Percentiles rank a stretch among this genome's conserved stretches.
phyloP scores from a whole-genome alignment of 1,140 invertebrate genomes.

The Dendroctonus valens region DNA sequence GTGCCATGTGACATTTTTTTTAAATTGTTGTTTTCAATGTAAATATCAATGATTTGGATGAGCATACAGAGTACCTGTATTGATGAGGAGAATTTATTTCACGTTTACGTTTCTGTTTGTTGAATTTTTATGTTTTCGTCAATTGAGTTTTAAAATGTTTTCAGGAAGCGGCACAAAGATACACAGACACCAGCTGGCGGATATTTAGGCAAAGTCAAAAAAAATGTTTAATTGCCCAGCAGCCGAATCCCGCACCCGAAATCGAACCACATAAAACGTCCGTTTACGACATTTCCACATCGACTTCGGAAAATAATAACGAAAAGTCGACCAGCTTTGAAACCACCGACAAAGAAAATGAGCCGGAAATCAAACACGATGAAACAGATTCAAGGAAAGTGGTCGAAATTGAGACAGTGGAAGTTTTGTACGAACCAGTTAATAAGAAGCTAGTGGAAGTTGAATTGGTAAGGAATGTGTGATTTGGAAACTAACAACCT shows the following conservation, averaged over 20 bases:
- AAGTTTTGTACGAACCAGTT: conserved; percentile 37
- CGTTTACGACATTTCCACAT: conserved; percentile 29
- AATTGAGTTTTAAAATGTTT: conserved; percentile 30
- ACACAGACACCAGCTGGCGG: conserved; percentile 62
- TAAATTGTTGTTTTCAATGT: no score
- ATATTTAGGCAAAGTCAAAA: conserved; percentile 57
- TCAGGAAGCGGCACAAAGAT: conserved; percentile 57
- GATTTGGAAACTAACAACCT: not conserved
- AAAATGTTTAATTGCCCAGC: conserved; percentile 25
- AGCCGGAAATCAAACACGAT: conserved; percentile 1
- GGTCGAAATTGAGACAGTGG: conserved; percentile 38
- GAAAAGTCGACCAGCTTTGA: conserved; percentile 6
- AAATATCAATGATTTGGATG: no score
- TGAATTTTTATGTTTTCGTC: no score
- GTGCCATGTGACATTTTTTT: no score
- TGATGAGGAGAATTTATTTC: no score
- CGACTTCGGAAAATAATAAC: conserved; percentile 20
- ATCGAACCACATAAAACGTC: conserved; percentile 39
- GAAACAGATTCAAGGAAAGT: conserved; percentile 11
- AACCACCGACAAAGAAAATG: conserved; percentile 10
- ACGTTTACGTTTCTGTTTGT: no score
- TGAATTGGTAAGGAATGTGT: conserved; percentile 38
- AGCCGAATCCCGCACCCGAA: conserved; percentile 5
- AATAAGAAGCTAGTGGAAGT: conserved; percentile 35
- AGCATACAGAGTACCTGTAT: no score